These are phyloP conservation scores for Campoletis sonorensis DNA, from an alignment of 1,140 invertebrate genomes.

Conservation along the genomic window DNA sequence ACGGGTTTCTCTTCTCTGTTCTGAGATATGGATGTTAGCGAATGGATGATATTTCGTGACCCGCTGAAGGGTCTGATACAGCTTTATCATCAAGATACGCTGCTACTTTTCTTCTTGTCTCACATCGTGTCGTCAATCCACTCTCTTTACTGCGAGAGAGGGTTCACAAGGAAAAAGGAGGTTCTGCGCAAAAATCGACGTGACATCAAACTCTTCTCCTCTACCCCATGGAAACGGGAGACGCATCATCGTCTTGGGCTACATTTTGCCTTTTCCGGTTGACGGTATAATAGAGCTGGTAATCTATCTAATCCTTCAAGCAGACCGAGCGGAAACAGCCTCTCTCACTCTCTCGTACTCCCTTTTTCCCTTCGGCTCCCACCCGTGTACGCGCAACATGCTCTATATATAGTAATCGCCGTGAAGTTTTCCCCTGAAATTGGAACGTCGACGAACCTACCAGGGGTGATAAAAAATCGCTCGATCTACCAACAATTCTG, in stretches of 20 bases:
- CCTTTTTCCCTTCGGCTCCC: constrained; percentile 13
- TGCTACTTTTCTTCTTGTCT: constrained; percentile 24
- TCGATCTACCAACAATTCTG: constrained; percentile 42
- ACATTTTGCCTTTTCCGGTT: constrained; percentile 50
- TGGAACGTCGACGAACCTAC: constrained; percentile 49
- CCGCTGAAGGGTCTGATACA: constrained; percentile 25
- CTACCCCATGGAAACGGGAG: neutral
- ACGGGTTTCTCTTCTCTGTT: neutral
- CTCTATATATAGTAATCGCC: constrained; percentile 55
- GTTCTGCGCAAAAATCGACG: constrained; percentile 4
- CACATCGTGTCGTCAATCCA: constrained; percentile 27
- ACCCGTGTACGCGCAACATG: neutral
- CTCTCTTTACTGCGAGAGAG: neutral
- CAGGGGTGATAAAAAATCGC: constrained; percentile 34
- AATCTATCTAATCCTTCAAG: constrained; percentile 74
- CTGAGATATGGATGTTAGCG: neutral
- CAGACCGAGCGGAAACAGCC: constrained; percentile 69
- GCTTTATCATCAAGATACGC: constrained; percentile 25
- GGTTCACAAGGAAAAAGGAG: neutral
- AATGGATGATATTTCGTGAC: constrained; percentile 37
- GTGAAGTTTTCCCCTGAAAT: constrained; percentile 61
- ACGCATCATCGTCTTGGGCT: constrained; percentile 2
- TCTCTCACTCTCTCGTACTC: constrained; percentile 45
- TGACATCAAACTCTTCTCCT: constrained; percentile 15
- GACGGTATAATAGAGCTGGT: constrained; percentile 60